Evolutionary conservation across 92 coral and sea anemone genomes (phyloP), one percentile per base, ranked within the genome.

Genomic region (Parazoanthus darwini): DNA sequence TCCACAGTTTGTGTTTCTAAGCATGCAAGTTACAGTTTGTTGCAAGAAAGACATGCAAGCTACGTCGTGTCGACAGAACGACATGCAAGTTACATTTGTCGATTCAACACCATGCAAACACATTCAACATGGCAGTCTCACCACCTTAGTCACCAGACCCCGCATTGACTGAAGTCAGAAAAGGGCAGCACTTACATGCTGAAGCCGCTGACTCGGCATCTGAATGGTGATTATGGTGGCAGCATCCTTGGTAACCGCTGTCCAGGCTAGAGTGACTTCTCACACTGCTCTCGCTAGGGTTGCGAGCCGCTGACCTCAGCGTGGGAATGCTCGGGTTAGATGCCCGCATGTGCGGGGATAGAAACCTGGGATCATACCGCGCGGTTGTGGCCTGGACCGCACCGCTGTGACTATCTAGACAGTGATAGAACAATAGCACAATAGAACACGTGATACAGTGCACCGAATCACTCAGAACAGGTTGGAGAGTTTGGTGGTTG

Each of bases 231-330:
- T 72, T 71, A 48, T 46, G 87, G 79, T 79, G 87, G 66, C 77
- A 14, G 89, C 89, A 58, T 86, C 96, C 98, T 91, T 90, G 95
- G 89, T 93, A 95, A 79, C 98, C 98, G 93, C 96, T 94, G 94
- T 95, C 98, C 77, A 91, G 91, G 82, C 98, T 94, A 84, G 95
- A 91, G 6, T 84, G 87, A 71, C 87, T 84, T 51, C 89, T 88
- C 91, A 93, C 93, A 92, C 96, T 95, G 92, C 89, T 91, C 74
- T 93, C 93, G 87, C 94, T 95, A 74, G 93, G 91, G 78, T 92
- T 92, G 66, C 96, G 91, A 77, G 76, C 77, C 82, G 85, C 89
- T 59, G 75, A 92, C 29, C 94, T 86, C 43, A 92, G 90, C 79
- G 92, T 93, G 72, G 94, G 90, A 67, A 90, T 85, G 98, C 92